phyloP scores from a whole-genome alignment of 2,797 vertebrate species.

The Leuciscus waleckii region DNA sequence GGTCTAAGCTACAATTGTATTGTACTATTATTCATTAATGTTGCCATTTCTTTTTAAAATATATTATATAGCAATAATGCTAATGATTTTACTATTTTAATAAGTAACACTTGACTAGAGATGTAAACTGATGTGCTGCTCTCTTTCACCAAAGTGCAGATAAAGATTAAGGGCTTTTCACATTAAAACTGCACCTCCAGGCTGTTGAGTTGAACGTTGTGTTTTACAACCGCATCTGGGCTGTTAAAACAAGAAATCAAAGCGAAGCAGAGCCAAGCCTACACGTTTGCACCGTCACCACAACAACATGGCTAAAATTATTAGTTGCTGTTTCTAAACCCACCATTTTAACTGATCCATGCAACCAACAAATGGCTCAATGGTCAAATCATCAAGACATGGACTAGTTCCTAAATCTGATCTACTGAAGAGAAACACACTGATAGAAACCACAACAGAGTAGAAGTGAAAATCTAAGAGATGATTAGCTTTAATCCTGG shows the following conservation, averaged over 20 bases:
- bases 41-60: not conserved
- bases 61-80: not conserved
- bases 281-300: not conserved
- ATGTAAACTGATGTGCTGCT: not conserved
- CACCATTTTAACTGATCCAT: not conserved
- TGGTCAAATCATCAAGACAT: not conserved
- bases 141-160: not conserved
- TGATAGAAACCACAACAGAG: not conserved
- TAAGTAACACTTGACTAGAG: not conserved
- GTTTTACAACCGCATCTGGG: constrained; percentile 28
- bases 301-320: not conserved
- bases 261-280: not conserved
- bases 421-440: not conserved
- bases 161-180: not conserved
- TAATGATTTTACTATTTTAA: not conserved
- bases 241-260: constrained; percentile 6
- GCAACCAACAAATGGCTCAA: not conserved
- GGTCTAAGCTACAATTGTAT: not conserved
- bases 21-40: not conserved
- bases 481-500: not conserved
- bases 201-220: not conserved
- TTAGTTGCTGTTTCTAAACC: not conserved
- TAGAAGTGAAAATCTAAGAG: not conserved
- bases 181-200: not conserved
- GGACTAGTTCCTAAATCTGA: not conserved